Evolutionary conservation across 37 sponge, comb jelly and placozoan species (phyloP), one percentile per base, ranked within the genome.

Genomic region (Agelas oroides): DNA sequence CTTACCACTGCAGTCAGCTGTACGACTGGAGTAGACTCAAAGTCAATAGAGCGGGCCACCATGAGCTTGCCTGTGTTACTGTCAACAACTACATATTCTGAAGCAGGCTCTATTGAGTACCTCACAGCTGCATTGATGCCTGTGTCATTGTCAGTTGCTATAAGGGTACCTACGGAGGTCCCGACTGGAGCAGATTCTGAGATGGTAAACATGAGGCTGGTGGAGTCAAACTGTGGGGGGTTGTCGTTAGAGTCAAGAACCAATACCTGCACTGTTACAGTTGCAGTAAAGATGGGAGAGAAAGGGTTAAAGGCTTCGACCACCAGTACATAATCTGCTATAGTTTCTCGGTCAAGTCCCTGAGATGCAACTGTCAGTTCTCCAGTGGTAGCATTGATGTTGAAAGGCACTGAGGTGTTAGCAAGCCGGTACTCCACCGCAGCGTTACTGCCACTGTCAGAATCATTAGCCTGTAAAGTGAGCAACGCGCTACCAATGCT

Each of bases 171-270:
- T 19, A 93, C 23, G 24, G 30, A 33, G 5, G 70, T 32, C 1
- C 90, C 94, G 23, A 78, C 19, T 18, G 82, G 18, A 18, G 78
- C 31, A 16, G 74, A 27, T 40, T 93, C 94, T 2, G 57, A 33
- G 20, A 89, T 57, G 1, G 69, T 57, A 31, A 93, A 70, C 15
- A 24, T 25, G 58, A 86, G 81, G 13, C 20, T 23, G 21, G 34
- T 27, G 1, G 53, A 60, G n/a, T 80, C 53, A 70, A 95, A 95
- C 25, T 63, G 53, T 57, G 95, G 95, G 52, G 62, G 32, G 38
- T 74, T 62, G 40, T 89, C 90, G 64, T 93, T 87, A 14, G 77
- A 55, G 65, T 92, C 87, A 19, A 62, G 23, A 1, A 92, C 79
- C 64, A 75, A 78, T 24, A 92, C 46, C 19, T 32, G 61, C 59